phyloP scores from a whole-genome alignment of 2,888 invertebrate species.

The Seira musarum region DNA sequence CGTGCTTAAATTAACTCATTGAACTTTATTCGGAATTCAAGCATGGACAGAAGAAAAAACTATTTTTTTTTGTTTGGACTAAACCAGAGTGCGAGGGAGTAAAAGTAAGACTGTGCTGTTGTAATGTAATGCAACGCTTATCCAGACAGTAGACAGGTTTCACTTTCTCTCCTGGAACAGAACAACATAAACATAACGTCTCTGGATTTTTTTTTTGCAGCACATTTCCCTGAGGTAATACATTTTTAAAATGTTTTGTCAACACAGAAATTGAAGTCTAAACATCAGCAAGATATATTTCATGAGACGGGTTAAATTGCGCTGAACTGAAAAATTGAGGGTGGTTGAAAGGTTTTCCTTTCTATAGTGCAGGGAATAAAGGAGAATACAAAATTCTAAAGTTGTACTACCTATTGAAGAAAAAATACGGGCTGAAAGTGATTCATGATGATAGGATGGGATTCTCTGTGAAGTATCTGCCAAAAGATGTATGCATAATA shows the following conservation, averaged over 20 bases:
- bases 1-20: too few species aligned
- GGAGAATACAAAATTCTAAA: neutral
- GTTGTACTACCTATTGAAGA: neutral
- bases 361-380: neutral
- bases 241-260: neutral
- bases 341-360: neutral
- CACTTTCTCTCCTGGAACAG: neutral
- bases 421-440: neutral
- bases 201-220: neutral
- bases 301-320: conserved; percentile 24
- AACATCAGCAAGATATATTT: neutral
- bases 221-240: neutral
- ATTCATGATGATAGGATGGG: neutral
- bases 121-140: too few species aligned
- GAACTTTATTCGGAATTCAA: too few species aligned
- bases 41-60: too few species aligned
- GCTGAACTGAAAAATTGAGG: conserved; percentile 13
- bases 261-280: conserved; percentile 12
- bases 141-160: too few species aligned
- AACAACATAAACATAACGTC: neutral
- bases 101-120: too few species aligned
- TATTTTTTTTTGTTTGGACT: too few species aligned
- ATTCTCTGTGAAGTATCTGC: neutral
- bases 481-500: neutral
- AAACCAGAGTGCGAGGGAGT: neutral